A percentile compares a stretch with the other conserved stretches of the same genome.
Conservation (phyloP, 2,113 vertebrate genomes). For the Etheostoma cragini region DNA sequence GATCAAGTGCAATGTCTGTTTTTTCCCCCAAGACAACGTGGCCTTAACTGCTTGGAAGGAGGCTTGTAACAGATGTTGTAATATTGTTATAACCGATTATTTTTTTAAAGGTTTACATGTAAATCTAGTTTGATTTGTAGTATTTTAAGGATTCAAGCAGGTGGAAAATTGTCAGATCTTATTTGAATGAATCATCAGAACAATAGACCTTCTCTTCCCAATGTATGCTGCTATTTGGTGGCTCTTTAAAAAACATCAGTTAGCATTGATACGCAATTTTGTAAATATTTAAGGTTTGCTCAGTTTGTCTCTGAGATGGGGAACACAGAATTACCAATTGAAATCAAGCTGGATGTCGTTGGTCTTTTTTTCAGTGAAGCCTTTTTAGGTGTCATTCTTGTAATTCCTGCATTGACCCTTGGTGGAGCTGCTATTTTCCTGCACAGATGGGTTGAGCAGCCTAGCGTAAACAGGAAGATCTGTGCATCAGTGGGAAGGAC, state of each 20-base stretch:
- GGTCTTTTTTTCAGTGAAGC: not conserved
- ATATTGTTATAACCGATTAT: not conserved
- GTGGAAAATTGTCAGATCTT: not conserved
- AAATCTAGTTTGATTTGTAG: not conserved
- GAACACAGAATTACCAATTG: not conserved
- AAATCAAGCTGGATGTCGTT: not conserved
- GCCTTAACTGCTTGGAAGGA: not conserved
- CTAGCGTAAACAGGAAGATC: conserved; percentile 62
- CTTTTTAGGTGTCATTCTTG: conserved; percentile 18
- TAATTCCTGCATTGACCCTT: conserved; percentile 38
- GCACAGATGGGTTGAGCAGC: conserved; percentile 56
- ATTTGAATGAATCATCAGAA: conserved; percentile 14
- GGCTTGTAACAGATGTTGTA: not conserved
- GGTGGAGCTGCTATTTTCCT: conserved; percentile 61
- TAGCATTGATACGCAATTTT: not conserved
- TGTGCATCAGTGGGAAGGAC: conserved; percentile 68
- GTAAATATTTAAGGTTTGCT: not conserved
- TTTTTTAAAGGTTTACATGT: not conserved
- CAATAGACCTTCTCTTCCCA: conserved; percentile 9
- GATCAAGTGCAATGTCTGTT: conserved; percentile 60
- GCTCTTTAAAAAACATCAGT: not conserved
- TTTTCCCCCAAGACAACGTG: not conserved
- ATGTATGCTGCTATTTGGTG: not conserved
- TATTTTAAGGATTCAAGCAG: conserved; percentile 6
- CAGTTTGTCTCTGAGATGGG: not conserved